Percentiles rank a stretch among this genome's conserved stretches.
Conservation (phyloP, 37 sponge, comb jelly and placozoan genomes). For the Cladorhizidae sp. region DNA sequence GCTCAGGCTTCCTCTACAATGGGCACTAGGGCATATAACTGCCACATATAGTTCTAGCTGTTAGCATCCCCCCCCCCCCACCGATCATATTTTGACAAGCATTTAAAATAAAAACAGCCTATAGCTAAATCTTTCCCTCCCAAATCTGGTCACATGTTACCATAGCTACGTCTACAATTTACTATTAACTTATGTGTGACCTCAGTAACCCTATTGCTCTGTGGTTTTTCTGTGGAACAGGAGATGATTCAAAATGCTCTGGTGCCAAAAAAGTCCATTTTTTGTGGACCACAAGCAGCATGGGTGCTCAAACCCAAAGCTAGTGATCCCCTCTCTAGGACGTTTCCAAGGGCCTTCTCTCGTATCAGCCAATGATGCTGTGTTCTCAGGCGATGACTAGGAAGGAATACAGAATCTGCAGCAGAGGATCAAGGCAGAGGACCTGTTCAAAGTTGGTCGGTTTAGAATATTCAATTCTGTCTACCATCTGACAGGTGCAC, state of each 20-base stretch:
- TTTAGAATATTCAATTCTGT: slow-evolving; percentile 82
- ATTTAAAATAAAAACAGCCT: too few relatives aligned
- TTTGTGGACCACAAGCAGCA: slow-evolving; percentile 51
- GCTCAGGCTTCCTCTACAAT: too few relatives aligned
- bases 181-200: too few relatives aligned
- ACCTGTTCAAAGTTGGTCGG: slow-evolving; percentile 73
- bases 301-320: background rate
- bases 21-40: too few relatives aligned
- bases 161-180: too few relatives aligned
- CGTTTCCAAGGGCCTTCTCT: slow-evolving; percentile 70
- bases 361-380: slow-evolving; percentile 62
- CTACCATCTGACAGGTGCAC: slow-evolving; percentile 80
- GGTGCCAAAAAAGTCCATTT: slow-evolving; percentile 61
- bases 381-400: slow-evolving; percentile 67
- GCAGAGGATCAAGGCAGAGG: slow-evolving; percentile 65
- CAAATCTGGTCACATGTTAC: too few relatives aligned
- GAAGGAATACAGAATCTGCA: slow-evolving; percentile 53
- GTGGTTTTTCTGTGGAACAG: slow-evolving; percentile 5
- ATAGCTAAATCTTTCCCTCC: too few relatives aligned
- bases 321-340: slow-evolving; percentile 15
- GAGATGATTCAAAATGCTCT: slow-evolving; percentile 83
- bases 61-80: too few relatives aligned
- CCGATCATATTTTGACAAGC: too few relatives aligned
- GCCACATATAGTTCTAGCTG: too few relatives aligned
- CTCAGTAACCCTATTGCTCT: background rate